These are phyloP conservation scores for Chondrilla cf. caribensis DNA, from an alignment of 37 sponge, comb jelly and placozoan genomes.

Conservation along the genomic window DNA sequence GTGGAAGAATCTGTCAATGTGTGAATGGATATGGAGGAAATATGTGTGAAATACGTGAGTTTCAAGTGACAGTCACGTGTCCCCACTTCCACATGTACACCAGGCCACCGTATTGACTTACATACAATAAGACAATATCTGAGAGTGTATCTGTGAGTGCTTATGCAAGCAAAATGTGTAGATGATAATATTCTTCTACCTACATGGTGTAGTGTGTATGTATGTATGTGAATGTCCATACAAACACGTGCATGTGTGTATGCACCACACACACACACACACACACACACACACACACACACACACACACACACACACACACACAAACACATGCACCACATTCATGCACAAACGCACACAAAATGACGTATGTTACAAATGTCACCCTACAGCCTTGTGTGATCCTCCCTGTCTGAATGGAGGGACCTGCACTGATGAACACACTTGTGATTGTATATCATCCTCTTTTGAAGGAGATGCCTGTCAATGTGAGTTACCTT, in stretches of 20 bases:
- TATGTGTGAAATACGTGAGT: slow-evolving; percentile 5
- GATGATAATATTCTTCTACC: no score
- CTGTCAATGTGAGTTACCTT: no score
- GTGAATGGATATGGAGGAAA: neutral
- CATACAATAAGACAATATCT: no score
- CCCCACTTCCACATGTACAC: no score
- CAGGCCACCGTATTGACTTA: no score
- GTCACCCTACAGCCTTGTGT: slow-evolving; percentile 1
- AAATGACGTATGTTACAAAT: neutral
- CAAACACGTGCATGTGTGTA: neutral
- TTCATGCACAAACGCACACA: neutral
- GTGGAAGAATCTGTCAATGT: neutral
- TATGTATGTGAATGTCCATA: neutral
- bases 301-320: no score
- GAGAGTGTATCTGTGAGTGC: no score
- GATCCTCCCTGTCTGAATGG: slow-evolving; percentile 4
- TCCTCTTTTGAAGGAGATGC: neutral
- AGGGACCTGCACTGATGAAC: neutral
- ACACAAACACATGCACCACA: neutral
- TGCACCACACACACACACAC: no score
- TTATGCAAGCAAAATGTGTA: no score
- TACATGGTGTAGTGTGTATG: neutral
- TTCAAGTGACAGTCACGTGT: neutral
- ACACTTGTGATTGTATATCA: neutral
- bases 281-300: no score